These are phyloP conservation scores for Micronisus gabar DNA, from an alignment of 2,113 vertebrate species.

Conservation along the genomic window DNA sequence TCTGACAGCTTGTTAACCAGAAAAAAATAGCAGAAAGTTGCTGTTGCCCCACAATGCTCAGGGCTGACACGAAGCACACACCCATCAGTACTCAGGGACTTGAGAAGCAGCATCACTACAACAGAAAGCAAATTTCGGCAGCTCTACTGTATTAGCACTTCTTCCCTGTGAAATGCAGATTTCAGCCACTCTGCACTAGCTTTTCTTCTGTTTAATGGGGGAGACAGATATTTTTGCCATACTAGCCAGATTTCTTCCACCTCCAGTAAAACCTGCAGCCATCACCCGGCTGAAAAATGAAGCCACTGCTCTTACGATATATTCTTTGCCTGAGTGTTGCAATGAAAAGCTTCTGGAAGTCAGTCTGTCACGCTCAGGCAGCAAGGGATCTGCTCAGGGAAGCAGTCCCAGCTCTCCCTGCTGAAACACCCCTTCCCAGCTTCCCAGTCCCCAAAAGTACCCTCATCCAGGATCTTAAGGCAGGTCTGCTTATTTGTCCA, in stretches of 20 bases:
- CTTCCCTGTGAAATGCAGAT: background rate
- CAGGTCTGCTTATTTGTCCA: background rate
- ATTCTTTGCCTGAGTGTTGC: background rate
- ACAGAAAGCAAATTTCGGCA: background rate
- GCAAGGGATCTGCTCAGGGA: background rate
- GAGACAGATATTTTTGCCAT: background rate
- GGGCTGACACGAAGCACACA: background rate
- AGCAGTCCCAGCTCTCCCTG: background rate
- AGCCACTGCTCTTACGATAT: background rate
- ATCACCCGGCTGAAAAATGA: background rate
- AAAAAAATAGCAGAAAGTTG: background rate
- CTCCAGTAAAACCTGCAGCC: background rate
- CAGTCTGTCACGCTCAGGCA: rapidly evolving
- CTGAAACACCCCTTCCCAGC: background rate
- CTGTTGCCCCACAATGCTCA: background rate
- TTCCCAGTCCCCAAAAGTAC: background rate
- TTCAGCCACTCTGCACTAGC: background rate
- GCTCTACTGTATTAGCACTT: background rate
- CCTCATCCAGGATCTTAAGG: background rate
- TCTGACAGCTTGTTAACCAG: background rate
- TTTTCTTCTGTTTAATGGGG: background rate
- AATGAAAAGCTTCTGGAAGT: background rate
- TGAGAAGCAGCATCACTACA: background rate
- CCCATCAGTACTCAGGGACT: background rate
- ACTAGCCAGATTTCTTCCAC: background rate